Percentiles rank a stretch among this genome's conserved stretches.
Conservation (phyloP, 2,797 vertebrate genomes). For the Erethizon dorsatum region DNA sequence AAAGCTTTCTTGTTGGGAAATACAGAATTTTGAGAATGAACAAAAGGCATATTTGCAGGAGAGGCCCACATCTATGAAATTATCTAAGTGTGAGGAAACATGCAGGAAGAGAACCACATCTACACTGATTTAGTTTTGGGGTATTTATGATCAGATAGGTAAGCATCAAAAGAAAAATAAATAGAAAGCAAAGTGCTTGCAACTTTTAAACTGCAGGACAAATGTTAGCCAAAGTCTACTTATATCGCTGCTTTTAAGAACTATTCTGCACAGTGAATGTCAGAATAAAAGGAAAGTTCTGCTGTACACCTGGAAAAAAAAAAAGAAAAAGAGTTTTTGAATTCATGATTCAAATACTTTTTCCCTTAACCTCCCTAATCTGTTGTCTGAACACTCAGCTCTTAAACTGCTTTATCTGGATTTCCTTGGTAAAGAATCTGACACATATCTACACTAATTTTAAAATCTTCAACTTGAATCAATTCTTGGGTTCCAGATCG, state of each 20-base stretch:
- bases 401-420: background rate
- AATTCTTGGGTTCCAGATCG: background rate
- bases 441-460: background rate
- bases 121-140: background rate
- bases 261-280: background rate
- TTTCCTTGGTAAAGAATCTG: background rate
- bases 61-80: background rate
- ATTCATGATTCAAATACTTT: background rate
- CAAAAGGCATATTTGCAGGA: background rate
- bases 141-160: background rate
- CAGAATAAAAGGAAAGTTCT: background rate
- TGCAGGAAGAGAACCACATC: background rate
- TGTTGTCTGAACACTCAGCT: background rate
- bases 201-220: background rate
- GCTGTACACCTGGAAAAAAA: background rate
- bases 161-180: background rate
- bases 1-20: background rate
- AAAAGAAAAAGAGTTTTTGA: background rate
- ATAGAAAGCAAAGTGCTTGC: background rate
- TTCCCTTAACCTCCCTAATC: background rate
- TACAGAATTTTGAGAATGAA: background rate
- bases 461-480: background rate
- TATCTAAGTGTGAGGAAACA: background rate
- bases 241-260: background rate
- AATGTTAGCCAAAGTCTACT: background rate